phyloP scores from a whole-genome alignment of 2,797 vertebrate genomes.

The Alectoris magna region DNA sequence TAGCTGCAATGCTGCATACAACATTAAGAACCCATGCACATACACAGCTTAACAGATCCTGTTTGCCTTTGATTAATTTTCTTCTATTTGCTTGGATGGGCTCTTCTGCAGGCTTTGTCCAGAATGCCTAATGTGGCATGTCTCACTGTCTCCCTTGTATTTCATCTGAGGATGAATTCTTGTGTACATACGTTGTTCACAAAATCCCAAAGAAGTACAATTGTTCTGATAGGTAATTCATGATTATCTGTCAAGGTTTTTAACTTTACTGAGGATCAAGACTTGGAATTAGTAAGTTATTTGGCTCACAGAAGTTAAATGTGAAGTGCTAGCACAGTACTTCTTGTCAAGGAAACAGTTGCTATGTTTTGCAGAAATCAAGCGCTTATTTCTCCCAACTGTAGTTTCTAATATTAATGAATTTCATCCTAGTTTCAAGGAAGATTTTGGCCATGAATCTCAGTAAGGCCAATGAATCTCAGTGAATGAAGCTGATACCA shows the following conservation, averaged over 20 bases:
- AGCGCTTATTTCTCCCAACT: slow-evolving; percentile 1
- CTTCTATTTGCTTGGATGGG: background rate
- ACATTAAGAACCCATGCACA: background rate
- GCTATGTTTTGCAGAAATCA: background rate
- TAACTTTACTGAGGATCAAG: background rate
- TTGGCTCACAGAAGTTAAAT: background rate
- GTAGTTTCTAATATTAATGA: background rate
- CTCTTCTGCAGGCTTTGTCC: background rate
- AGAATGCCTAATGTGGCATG: background rate
- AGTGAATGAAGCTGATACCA: background rate
- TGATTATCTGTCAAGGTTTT: background rate
- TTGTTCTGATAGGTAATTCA: background rate
- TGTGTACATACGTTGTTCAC: background rate
- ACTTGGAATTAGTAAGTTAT: background rate
- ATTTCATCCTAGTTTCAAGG: background rate
- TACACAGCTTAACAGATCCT: background rate
- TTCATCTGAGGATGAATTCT: background rate
- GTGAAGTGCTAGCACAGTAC: background rate
- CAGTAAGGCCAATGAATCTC: background rate
- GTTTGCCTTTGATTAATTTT: background rate
- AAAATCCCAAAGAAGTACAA: background rate
- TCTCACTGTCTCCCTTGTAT: background rate
- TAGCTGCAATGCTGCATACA: background rate
- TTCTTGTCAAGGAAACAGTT: background rate
- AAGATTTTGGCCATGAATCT: background rate